These are phyloP conservation scores for Labeo catla DNA, from an alignment of 2,113 vertebrate genomes.

Conservation along the genomic window DNA sequence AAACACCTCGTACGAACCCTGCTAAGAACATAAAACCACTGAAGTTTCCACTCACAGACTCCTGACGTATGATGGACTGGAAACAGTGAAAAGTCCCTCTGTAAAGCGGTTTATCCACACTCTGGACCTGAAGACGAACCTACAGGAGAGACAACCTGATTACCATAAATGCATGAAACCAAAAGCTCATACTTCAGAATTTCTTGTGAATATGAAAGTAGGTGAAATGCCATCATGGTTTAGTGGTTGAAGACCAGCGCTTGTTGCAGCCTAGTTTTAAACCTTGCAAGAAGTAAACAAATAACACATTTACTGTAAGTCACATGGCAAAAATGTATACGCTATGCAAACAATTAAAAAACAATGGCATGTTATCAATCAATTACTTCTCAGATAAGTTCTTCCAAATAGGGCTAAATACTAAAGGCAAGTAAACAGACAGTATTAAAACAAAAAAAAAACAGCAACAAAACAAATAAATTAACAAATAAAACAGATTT, in stretches of 20 bases:
- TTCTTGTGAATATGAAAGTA: too few relatives aligned
- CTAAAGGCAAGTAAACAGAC: background rate
- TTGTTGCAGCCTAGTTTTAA: background rate
- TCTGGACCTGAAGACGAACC: slow-evolving; percentile 97
- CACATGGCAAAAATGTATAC: background rate
- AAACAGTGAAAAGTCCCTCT: slow-evolving; percentile 94
- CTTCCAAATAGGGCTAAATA: background rate
- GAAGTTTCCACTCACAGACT: slow-evolving; percentile 84
- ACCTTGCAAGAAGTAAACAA: background rate
- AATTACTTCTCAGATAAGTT: background rate
- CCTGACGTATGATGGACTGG: slow-evolving; percentile 92
- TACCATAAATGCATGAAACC: background rate
- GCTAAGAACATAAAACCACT: background rate
- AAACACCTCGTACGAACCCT: too few relatives aligned
- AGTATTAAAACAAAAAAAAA: background rate
- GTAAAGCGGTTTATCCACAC: slow-evolving; percentile 87
- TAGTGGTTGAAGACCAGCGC: background rate
- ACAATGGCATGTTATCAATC: background rate
- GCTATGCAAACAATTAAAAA: background rate
- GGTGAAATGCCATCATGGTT: too few relatives aligned
- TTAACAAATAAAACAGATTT: background rate
- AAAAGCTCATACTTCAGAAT: background rate
- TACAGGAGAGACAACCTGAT: slow-evolving; percentile 58
- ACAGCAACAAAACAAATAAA: background rate
- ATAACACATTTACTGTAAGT: background rate